phyloP scores from a whole-genome alignment of 2,113 vertebrate species.

The Nibea coibor region DNA sequence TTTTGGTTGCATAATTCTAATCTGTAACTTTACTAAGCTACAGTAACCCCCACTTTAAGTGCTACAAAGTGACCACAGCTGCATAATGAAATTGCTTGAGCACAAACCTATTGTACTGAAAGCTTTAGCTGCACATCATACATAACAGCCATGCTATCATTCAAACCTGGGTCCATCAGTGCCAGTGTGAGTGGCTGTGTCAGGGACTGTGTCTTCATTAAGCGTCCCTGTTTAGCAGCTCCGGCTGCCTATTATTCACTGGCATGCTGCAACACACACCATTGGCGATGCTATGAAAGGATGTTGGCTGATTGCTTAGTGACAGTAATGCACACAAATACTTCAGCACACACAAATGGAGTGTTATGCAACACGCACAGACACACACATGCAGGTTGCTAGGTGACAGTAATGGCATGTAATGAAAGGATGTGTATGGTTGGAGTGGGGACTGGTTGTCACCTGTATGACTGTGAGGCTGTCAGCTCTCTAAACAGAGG shows the following conservation, averaged over 20 bases:
- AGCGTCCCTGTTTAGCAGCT: constrained; percentile 33
- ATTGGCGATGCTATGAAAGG: constrained; percentile 31
- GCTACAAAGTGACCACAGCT: background rate
- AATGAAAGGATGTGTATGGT: constrained; percentile 38
- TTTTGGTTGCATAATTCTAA: too few relatives aligned
- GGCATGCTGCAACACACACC: constrained; percentile 25
- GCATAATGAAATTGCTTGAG: constrained; percentile 13
- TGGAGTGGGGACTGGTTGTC: constrained; percentile 37
- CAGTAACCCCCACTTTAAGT: background rate
- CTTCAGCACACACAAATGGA: background rate
- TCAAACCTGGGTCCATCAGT: constrained; percentile 32
- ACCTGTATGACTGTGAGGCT: constrained; percentile 20
- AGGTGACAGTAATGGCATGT: constrained; percentile 59
- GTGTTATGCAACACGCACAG: background rate
- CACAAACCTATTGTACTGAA: constrained; percentile 3
- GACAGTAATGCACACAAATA: constrained; percentile 39
- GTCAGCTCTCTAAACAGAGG: constrained; percentile 26
- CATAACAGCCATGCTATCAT: constrained; percentile 42
- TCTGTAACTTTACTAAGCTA: too few relatives aligned
- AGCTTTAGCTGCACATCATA: constrained; percentile 15
- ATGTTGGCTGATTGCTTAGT: constrained; percentile 48
- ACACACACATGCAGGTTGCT: constrained; percentile 38
- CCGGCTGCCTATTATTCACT: constrained; percentile 31
- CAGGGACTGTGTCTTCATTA: constrained; percentile 47
- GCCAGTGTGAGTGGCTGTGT: constrained; percentile 33